phyloP scores from a whole-genome alignment of 2,797 vertebrate genomes.

The Premnoplex brunnescens region DNA sequence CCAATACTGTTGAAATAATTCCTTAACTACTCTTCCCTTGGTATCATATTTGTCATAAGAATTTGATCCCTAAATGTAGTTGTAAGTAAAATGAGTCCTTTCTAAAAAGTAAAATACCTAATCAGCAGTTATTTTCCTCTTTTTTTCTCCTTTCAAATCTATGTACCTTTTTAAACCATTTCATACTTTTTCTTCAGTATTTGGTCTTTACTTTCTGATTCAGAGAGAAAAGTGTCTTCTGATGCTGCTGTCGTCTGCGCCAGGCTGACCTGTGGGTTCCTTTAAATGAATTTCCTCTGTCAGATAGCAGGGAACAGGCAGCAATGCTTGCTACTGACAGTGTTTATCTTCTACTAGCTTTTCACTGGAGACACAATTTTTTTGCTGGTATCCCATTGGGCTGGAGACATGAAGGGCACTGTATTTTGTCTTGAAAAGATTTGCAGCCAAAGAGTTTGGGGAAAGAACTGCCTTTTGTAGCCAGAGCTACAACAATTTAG shows the following conservation, averaged over 20 bases:
- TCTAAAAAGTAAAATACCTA: conserved; percentile 2
- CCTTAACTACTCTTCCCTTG: neutral
- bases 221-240: conserved; percentile 36
- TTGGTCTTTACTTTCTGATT: neutral
- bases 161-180: neutral
- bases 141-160: neutral
- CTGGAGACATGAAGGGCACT: neutral
- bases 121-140: neutral
- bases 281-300: conserved; percentile 5
- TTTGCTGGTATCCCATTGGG: neutral
- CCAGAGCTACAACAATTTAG: neutral
- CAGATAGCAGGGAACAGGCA: conserved; percentile 9
- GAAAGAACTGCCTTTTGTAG: neutral
- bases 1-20: neutral
- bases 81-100: conserved; percentile 16
- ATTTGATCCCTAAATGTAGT: conserved; percentile 6
- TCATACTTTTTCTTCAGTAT: conserved; percentile 8
- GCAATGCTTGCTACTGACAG: neutral
- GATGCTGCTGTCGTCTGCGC: conserved; percentile 20
- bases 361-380: neutral
- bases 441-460: neutral
- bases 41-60: neutral
- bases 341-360: neutral
- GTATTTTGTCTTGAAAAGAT: neutral
- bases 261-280: conserved; percentile 32